Evolutionary conservation across 2,797 vertebrate genomes (phyloP), one percentile per base, ranked within the genome.

Genomic region (Cetoscarus ocellatus): DNA sequence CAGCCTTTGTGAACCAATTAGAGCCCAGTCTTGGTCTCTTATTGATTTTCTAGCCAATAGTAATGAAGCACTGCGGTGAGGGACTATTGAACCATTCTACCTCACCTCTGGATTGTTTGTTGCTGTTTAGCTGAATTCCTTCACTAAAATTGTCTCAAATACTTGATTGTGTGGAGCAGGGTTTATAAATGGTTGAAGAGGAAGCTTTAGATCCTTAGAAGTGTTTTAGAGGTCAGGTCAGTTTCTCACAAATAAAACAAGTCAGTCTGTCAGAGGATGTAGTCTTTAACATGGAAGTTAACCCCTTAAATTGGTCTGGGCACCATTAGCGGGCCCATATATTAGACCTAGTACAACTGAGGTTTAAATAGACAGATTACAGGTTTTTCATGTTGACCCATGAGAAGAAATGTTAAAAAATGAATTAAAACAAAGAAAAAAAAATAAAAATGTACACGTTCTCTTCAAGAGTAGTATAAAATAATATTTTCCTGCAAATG

Each of bases 1-100:
- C 77, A 70, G 59, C 86, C 73, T 79, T 74, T 81, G 58, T 73
- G 77, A 91, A 76, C 90, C 86, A 91, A 89, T 91, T 90, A 91
- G 84, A 81, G 64, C 54, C 61, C 62, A 17, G 78, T 57, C 62
- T 80, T 27, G 39, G 71, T 67, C 70, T 78, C 47, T n/a, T 87
- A 92, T 92, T 87, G 91, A 92, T 91, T 91, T 92, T 60, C 38
- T 61, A 86, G 90, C 88, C 91, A 91, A 90, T 91, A 90, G 84
- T 80, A 79, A 85, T 88, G 82, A 86, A 86, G 81, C 79, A 40
- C 47, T 64, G 78, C 65, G 45, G 74, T 64, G 79, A 84, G 59
- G 68, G 54, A 53, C 82, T 84, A 84, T 83, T 17, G 68, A 84
- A 80, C 78, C 56, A 42, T 74, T 63, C 58, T 79, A 61, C 69